phyloP scores from a whole-genome alignment of 2,113 vertebrate species.

The Struthidea cinerea region DNA sequence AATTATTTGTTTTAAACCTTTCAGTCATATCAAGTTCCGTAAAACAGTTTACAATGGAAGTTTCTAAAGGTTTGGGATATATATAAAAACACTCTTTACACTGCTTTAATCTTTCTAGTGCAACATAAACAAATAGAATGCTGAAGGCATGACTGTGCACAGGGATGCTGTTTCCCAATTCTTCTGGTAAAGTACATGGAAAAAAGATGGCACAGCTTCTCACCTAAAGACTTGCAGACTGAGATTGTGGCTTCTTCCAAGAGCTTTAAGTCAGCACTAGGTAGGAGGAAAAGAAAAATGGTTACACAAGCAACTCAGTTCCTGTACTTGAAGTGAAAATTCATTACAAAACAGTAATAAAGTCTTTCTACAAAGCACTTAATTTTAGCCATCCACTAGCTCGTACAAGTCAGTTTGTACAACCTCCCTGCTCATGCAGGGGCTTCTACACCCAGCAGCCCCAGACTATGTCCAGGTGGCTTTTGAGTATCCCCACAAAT shows the following conservation, averaged over 20 bases:
- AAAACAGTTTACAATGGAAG: background rate
- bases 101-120: background rate
- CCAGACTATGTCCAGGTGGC: rapidly evolving
- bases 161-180: background rate
- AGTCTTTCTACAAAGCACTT: background rate
- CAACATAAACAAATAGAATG: background rate
- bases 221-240: constrained; percentile 90
- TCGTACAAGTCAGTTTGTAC: background rate
- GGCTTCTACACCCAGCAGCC: background rate
- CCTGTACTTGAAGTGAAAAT: background rate
- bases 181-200: background rate
- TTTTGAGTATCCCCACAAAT: background rate
- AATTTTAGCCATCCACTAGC: background rate
- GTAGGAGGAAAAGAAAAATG: background rate
- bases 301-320: background rate
- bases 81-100: background rate
- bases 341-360: background rate
- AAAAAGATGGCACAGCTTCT: background rate
- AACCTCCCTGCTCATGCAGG: background rate
- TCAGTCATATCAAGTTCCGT: background rate
- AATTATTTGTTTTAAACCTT: background rate
- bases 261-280: constrained; percentile 87
- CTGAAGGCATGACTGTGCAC: background rate
- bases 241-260: constrained; percentile 90
- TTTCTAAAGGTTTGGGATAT: background rate